These are phyloP conservation scores for Drosophila pectinifera DNA, from an alignment of 1,140 invertebrate genomes.

Conservation along the genomic window DNA sequence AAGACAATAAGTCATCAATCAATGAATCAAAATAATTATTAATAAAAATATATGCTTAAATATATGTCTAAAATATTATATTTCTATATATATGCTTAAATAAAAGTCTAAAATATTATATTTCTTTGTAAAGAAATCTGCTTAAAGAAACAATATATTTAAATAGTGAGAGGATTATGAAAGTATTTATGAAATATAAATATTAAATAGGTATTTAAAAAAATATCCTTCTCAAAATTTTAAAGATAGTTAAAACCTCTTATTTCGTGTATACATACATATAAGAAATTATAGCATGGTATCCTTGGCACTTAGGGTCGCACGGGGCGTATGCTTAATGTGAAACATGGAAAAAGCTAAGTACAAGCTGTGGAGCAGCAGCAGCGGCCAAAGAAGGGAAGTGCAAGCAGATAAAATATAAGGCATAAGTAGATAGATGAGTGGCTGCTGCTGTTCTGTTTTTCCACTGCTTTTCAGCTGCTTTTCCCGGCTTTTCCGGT, in stretches of 20 bases:
- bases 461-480: conserved; percentile 25
- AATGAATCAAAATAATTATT: no score
- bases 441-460: conserved; percentile 46
- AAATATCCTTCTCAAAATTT: no score
- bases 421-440: conserved; percentile 76
- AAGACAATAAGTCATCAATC: no score
- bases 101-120: no score
- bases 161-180: no score
- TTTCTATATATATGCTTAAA: no score
- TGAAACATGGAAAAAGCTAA: conserved; percentile 19
- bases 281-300: conserved; percentile 9
- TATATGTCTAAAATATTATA: no score
- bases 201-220: no score
- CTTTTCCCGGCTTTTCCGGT: conserved; percentile 33
- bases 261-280: not conserved
- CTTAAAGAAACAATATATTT: no score
- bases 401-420: conserved; percentile 67
- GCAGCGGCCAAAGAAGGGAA: conserved; percentile 27
- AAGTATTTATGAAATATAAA: no score
- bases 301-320: not conserved
- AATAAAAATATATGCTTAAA: no score
- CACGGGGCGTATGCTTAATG: conserved; percentile 59
- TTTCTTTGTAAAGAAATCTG: not conserved
- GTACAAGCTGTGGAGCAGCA: conserved; percentile 17
- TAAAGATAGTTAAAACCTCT: not conserved